Evolutionary conservation across 2,888 invertebrate genomes (phyloP).

Genomic region (Eubasilissa splendida): DNA sequence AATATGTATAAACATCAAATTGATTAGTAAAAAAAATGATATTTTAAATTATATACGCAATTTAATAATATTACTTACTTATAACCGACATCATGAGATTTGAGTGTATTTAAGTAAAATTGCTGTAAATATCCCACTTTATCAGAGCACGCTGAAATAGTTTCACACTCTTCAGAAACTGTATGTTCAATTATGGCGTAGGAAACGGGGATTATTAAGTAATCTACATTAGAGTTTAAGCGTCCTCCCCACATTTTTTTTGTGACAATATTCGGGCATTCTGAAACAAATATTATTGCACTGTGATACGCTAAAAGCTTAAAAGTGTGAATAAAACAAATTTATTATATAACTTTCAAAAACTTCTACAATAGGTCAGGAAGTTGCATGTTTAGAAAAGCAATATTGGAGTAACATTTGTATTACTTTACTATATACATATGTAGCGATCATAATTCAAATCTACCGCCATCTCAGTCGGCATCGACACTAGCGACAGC

Average conservation of each 20-base stretch:
- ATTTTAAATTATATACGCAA: not conserved
- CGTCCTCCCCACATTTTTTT: constrained; percentile 72
- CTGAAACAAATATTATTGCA: constrained; percentile 35
- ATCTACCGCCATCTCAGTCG: too few relatives aligned
- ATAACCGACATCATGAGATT: constrained; percentile 69
- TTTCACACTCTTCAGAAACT: constrained; percentile 65
- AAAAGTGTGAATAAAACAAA: too few relatives aligned
- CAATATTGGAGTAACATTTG: too few relatives aligned
- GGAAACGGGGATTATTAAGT: constrained; percentile 68
- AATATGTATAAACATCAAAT: too few relatives aligned
- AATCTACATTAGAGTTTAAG: constrained; percentile 65
- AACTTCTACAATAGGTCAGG: too few relatives aligned
- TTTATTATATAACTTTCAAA: too few relatives aligned
- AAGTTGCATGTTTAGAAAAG: too few relatives aligned
- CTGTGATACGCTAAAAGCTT: too few relatives aligned
- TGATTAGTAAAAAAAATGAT: too few relatives aligned
- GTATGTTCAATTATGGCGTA: constrained; percentile 70
- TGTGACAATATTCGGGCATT: constrained; percentile 65
- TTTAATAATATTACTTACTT: constrained; percentile 64
- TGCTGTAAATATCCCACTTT: constrained; percentile 66
- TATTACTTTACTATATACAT: too few relatives aligned
- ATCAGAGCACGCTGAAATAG: constrained; percentile 63
- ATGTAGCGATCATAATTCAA: too few relatives aligned
- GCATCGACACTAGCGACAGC: too few relatives aligned
- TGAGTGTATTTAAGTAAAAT: constrained; percentile 65